These are phyloP conservation scores for Grantiella picta DNA, from an alignment of 2,113 vertebrate species.

Conservation along the genomic window DNA sequence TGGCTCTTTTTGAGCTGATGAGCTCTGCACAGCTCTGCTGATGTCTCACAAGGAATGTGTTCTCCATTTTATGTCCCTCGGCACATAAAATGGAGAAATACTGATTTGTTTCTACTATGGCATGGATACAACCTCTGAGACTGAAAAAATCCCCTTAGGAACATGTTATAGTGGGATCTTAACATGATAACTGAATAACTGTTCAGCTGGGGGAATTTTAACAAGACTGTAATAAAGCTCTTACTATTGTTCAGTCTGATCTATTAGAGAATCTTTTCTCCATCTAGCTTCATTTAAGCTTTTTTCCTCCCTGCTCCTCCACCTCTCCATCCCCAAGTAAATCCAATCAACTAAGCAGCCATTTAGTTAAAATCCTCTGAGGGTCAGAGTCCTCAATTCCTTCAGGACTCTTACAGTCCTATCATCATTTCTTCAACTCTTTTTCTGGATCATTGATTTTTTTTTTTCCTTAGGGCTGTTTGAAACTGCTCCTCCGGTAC, in stretches of 20 bases:
- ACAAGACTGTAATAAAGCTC: conserved; percentile 55
- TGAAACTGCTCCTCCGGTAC: conserved; percentile 54
- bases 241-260: conserved; percentile 30
- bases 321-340: conserved; percentile 35
- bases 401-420: conserved; percentile 53
- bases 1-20: background rate
- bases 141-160: background rate
- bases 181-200: conserved; percentile 19
- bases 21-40: background rate
- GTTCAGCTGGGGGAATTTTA: conserved; percentile 46
- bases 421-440: conserved; percentile 51
- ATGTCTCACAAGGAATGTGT: background rate
- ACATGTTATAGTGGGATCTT: background rate
- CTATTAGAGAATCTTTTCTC: conserved; percentile 46
- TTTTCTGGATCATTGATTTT: conserved; percentile 61
- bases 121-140: background rate
- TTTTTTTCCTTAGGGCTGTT: background rate
- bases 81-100: background rate
- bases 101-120: background rate
- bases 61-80: too few relatives aligned
- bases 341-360: conserved; percentile 75
- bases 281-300: conserved; percentile 65
- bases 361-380: conserved; percentile 69
- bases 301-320: background rate
- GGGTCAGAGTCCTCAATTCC: conserved; percentile 64